Evolutionary conservation across 2,888 invertebrate genomes (phyloP).

Genomic region (Melieria picta): DNA sequence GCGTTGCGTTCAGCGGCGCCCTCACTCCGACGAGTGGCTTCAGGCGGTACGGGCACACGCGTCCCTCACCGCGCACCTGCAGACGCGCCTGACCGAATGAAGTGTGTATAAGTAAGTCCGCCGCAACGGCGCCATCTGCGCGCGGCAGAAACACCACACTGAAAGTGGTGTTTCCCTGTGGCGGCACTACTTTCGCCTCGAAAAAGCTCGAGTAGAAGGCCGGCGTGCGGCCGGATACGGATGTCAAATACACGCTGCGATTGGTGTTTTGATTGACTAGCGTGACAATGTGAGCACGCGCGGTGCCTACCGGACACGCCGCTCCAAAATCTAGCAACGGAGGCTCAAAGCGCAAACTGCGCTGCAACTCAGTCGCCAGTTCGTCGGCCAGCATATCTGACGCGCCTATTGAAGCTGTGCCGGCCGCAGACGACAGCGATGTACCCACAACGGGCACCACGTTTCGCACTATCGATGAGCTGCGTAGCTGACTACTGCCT

Average conservation of each 20-base stretch:
- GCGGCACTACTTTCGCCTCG: conserved; percentile 92
- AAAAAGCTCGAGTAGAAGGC: conserved; percentile 98
- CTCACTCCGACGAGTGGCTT: conserved; percentile 90
- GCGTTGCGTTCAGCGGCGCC: conserved; percentile 90
- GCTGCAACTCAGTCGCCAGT: conserved; percentile 14
- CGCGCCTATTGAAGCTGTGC: conserved; percentile 5
- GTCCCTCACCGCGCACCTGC: conserved; percentile 84
- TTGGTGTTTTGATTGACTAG: conserved; percentile 88
- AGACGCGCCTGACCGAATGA: conserved; percentile 92
- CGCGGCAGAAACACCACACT: conserved; percentile 95
- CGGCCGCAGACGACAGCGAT: background rate
- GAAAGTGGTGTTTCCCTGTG: conserved; percentile 92
- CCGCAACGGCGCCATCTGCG: conserved; percentile 86
- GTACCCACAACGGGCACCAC: too few species aligned
- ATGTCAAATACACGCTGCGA: conserved; percentile 89
- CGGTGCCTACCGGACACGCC: conserved; percentile 84
- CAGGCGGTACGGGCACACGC: conserved; percentile 90
- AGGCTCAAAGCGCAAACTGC: conserved; percentile 66
- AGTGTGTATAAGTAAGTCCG: conserved; percentile 92
- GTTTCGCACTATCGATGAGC: too few species aligned
- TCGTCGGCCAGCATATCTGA: background rate
- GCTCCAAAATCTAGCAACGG: conserved; percentile 69
- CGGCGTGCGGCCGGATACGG: conserved; percentile 92
- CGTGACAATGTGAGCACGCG: conserved; percentile 86
- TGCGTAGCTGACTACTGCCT: too few species aligned